Percentiles rank a stretch among this genome's conserved stretches.
Evolutionary conservation across 2,797 vertebrate genomes (phyloP).

Genomic region (Hoplostethus atlanticus): DNA sequence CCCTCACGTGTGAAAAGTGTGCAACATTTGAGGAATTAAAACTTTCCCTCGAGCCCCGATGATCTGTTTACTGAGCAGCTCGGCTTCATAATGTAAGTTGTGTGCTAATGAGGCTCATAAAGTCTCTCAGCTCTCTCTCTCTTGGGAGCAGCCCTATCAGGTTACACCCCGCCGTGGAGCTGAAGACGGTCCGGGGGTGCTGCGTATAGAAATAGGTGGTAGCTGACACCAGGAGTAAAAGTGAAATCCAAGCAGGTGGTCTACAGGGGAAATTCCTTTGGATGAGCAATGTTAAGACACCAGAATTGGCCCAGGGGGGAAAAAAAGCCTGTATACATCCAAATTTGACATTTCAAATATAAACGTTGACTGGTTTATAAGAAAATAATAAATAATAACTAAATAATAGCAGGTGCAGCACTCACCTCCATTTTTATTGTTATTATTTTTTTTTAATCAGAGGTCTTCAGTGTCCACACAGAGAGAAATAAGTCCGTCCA

Average conservation of each 20-base stretch:
- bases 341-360: background rate
- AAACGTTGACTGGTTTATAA: background rate
- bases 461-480: slow-evolving; percentile 31
- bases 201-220: slow-evolving; percentile 60
- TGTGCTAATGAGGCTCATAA: slow-evolving; percentile 72
- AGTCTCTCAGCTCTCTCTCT: slow-evolving; percentile 45
- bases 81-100: slow-evolving; percentile 22
- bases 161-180: slow-evolving; percentile 60
- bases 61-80: slow-evolving; percentile 10
- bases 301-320: background rate
- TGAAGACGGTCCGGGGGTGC: slow-evolving; percentile 26
- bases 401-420: slow-evolving; percentile 19
- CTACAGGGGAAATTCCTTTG: slow-evolving; percentile 41
- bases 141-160: slow-evolving; percentile 55
- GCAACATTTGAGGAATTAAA: background rate
- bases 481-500: slow-evolving; percentile 43
- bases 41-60: slow-evolving; percentile 1
- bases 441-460: slow-evolving; percentile 16
- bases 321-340: background rate
- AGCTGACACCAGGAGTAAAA: slow-evolving; percentile 67
- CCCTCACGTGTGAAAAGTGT: too few species aligned
- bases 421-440: slow-evolving; percentile 78
- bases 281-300: slow-evolving; percentile 4
- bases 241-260: slow-evolving; percentile 69
- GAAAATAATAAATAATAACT: background rate